Percentiles rank a stretch among this genome's conserved stretches.
These are phyloP conservation scores for Fissipunctia ypsillon DNA, from an alignment of 2,888 invertebrate species.

Conservation along the genomic window DNA sequence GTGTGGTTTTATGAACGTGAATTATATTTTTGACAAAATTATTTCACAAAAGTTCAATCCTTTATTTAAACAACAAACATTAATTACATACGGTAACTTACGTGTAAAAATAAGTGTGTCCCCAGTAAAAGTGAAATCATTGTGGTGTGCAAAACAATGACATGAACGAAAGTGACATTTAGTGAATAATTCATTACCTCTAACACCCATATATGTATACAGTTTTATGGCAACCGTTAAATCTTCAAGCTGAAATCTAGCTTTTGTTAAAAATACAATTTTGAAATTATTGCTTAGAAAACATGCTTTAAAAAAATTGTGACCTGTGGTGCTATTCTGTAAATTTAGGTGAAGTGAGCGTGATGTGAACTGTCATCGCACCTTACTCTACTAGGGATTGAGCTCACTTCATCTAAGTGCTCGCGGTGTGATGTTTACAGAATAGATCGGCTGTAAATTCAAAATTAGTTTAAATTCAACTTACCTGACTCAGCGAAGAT, in stretches of 20 bases:
- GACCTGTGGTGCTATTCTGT: too few species aligned
- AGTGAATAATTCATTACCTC: conserved; percentile 58
- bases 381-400: too few species aligned
- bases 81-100: conserved; percentile 9
- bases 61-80: background rate
- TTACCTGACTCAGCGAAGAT: conserved; percentile 49
- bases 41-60: background rate
- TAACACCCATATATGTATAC: conserved; percentile 17
- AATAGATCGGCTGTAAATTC: too few species aligned
- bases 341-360: too few species aligned
- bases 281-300: background rate
- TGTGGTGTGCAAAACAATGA: conserved; percentile 40
- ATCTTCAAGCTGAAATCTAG: conserved; percentile 19
- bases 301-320: too few species aligned
- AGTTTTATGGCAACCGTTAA: conserved; percentile 3
- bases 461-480: background rate
- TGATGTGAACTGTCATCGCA: too few species aligned
- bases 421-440: too few species aligned
- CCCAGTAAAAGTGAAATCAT: conserved; percentile 57
- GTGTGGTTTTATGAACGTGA: too few species aligned
- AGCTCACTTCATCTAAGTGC: too few species aligned
- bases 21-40: background rate
- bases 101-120: conserved; percentile 38
- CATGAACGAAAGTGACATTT: conserved; percentile 50
- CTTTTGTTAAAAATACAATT: background rate